Conservation (phyloP, 64 coral and sea anemone genomes). For the Actinia tenebrosa region DNA sequence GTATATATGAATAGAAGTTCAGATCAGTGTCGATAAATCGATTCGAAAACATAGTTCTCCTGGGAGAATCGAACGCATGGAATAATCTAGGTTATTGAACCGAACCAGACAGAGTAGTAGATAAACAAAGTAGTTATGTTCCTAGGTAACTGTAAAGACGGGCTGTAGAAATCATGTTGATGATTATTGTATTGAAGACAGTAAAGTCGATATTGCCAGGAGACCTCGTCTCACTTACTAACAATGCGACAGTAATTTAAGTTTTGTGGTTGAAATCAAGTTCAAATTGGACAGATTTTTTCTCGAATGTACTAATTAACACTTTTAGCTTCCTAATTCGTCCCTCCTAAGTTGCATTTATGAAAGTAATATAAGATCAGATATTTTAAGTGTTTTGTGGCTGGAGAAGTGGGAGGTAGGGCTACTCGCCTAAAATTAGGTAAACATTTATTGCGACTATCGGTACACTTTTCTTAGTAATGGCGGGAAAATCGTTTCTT, state of each 20-base stretch:
- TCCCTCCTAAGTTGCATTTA: neutral
- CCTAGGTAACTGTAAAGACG: neutral
- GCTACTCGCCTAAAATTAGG: no score
- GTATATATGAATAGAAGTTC: neutral
- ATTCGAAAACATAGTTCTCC: neutral
- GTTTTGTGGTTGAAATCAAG: neutral
- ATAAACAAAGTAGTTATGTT: neutral
- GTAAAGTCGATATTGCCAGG: neutral
- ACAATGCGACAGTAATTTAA: neutral
- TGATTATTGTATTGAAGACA: neutral
- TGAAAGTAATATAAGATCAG: neutral
- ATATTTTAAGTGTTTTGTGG: no score
- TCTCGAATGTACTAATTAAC: neutral
- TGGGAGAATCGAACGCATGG: no score
- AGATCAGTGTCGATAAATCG: neutral
- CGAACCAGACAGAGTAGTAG: no score
- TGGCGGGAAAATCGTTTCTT: no score
- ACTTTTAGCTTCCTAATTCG: neutral
- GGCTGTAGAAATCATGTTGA: neutral
- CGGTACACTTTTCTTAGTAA: no score
- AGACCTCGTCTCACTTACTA: neutral
- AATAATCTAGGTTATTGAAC: no score
- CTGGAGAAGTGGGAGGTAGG: no score
- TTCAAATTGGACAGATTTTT: neutral
- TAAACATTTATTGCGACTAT: no score